Conservation (phyloP, 1,140 invertebrate species). For the Brachionus calyciflorus region DNA sequence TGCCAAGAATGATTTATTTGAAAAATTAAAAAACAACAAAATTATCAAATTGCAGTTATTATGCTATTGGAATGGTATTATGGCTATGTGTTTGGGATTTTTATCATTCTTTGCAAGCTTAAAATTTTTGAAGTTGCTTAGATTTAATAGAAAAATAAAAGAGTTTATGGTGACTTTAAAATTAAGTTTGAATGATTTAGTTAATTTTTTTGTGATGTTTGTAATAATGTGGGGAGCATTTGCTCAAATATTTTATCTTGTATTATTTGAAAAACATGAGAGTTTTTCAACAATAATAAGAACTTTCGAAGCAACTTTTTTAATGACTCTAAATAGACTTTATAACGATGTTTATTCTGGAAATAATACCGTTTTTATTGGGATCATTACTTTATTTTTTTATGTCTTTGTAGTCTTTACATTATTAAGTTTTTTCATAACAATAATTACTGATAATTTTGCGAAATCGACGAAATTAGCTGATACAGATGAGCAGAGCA, state of each 20-base stretch:
- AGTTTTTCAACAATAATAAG: neutral
- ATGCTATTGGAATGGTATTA: neutral
- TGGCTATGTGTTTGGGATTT: too few relatives aligned
- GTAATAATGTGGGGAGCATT: neutral
- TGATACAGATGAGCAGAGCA: neutral
- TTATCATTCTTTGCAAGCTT: too few relatives aligned
- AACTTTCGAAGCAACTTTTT: neutral
- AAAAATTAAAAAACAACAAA: conserved; percentile 60
- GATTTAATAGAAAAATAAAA: too few relatives aligned
- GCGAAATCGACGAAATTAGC: neutral
- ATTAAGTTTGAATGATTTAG: neutral
- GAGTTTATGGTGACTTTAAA: too few relatives aligned
- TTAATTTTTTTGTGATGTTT: neutral
- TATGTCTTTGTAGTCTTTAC: neutral
- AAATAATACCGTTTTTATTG: neutral
- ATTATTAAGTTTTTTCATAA: neutral
- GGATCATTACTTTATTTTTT: neutral
- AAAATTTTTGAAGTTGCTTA: too few relatives aligned
- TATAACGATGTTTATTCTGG: neutral
- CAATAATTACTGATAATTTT: neutral
- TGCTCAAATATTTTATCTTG: neutral
- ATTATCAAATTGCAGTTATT: conserved; percentile 55
- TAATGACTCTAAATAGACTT: neutral
- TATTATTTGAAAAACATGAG: neutral
- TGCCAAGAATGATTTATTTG: conserved; percentile 54